Conservation (phyloP, 1,140 invertebrate genomes). For the Stenopsyche tienmushanensis region DNA sequence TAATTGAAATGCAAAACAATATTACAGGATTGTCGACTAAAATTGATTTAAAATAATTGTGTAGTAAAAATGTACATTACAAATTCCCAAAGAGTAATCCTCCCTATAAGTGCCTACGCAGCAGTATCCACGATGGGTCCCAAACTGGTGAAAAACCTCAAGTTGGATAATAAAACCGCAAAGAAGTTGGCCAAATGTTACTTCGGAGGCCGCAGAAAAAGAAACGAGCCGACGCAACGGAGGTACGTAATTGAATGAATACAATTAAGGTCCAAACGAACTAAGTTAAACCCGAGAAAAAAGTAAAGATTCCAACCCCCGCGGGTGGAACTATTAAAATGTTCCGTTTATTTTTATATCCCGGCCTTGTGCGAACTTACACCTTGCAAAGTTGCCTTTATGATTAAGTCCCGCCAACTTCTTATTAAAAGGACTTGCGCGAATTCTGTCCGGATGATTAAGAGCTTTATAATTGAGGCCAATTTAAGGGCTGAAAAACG, state of each 20-base stretch:
- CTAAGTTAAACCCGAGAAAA: not conserved
- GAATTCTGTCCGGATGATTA: not conserved
- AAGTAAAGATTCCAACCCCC: not conserved
- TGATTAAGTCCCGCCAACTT: not conserved
- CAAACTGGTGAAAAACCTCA: constrained; percentile 9
- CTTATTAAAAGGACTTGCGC: not conserved
- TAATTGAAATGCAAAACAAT: too few relatives aligned
- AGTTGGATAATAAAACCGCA: constrained; percentile 11
- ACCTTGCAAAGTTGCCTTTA: not conserved
- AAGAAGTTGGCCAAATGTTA: not conserved
- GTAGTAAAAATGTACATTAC: too few relatives aligned
- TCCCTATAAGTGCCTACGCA: too few relatives aligned
- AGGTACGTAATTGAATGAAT: constrained; percentile 30
- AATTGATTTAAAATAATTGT: too few relatives aligned
- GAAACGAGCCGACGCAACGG: too few relatives aligned
- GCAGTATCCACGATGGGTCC: not conserved
- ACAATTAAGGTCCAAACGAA: constrained; percentile 20
- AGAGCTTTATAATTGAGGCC: not conserved
- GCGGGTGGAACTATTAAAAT: not conserved
- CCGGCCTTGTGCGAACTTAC: not conserved
- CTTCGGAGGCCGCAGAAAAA: not conserved
- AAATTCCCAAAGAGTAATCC: too few relatives aligned
- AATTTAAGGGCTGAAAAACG: not conserved
- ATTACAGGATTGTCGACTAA: too few relatives aligned
- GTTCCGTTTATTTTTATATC: not conserved